Evolutionary conservation across 30 jellyfish, hydroid and myxozoan genomes (phyloP), one percentile per base, ranked within the genome.

Genomic region (Aurelia sp.): DNA sequence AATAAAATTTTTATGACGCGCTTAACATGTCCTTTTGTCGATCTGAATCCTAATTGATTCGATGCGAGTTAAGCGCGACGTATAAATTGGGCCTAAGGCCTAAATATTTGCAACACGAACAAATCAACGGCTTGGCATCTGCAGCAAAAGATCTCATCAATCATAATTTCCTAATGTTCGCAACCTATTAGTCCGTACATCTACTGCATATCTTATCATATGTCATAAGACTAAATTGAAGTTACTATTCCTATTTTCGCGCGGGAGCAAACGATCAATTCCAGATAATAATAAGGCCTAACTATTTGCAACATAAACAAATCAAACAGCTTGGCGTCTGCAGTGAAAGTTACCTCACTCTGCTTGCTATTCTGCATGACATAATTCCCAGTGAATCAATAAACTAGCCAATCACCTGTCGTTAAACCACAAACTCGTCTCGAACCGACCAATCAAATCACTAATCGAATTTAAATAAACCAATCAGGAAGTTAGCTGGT

Each of bases 361-460:
- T 47, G 60, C 66, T 66, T 62, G 41, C 65, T 76, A 48, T 61
- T 31, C 78, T 31, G 78, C 83, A 62, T 82, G 91, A 82, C 91
- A 66, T 82, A 71, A 82, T 82, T 58, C 13, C 18, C 76, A 18
- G 66, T 76, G 65, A 57, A 74, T 59, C 20, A 59, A 21, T 11
- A 76, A 59, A 31, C 76, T 60, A 60, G 66, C 86, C 86, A 76
- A 76, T 76, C 77, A 76, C 86, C 86, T 76, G 86, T 33, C 76
- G 63, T 74, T 10, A 76, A 58, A 61, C 76, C 47, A 37, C 53
- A 22, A 58, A n/a, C 86, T 20, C 33, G 66, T 76, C 86, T 13
- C 61, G n/a, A 41, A 82, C 62, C 21, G 67, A 71, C 91, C 91
- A 82, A 82, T 82, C 91, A 82, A 35, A 58, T 19, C 13, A 37